Percentiles rank a stretch among this genome's conserved stretches.
These are phyloP conservation scores for Desoria tigrina DNA, from an alignment of 2,888 invertebrate species.

Conservation along the genomic window DNA sequence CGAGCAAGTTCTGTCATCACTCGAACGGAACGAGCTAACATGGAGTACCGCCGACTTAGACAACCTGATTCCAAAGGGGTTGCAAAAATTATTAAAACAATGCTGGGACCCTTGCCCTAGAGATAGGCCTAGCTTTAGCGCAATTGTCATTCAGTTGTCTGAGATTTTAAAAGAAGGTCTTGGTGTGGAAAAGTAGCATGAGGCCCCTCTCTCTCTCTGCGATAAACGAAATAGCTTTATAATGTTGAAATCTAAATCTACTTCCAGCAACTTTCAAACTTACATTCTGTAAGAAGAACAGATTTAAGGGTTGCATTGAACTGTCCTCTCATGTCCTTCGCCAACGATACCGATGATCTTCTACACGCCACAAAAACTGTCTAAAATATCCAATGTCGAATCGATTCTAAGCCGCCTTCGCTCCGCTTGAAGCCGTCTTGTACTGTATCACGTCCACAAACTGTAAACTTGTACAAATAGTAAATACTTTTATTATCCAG, in stretches of 20 bases:
- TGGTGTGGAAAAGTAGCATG: conserved; percentile 20
- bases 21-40: conserved; percentile 59
- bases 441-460: not conserved
- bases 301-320: not conserved
- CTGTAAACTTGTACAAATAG: conserved; percentile 9
- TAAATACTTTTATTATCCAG: not conserved
- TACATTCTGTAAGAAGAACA: conserved; percentile 11
- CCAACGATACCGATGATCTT: not conserved
- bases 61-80: conserved; percentile 31
- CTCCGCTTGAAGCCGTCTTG: conserved; percentile 4
- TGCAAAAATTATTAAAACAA: conserved; percentile 39
- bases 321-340: not conserved
- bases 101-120: conserved; percentile 50
- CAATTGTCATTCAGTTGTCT: conserved; percentile 46
- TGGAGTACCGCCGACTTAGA: conserved; percentile 39
- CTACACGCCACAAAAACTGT: too few species aligned
- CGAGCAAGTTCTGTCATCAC: conserved; percentile 68
- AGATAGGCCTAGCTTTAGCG: conserved; percentile 50
- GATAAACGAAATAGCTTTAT: conserved; percentile 14
- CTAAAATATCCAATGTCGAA: too few species aligned
- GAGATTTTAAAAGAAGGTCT: conserved; percentile 41
- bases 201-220: conserved; percentile 2
- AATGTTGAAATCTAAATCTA: conserved; percentile 8
- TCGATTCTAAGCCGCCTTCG: not conserved
- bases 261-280: conserved; percentile 5